Evolutionary conservation across 1,140 invertebrate species (phyloP).

Genomic region (Hesperophylax magnus): DNA sequence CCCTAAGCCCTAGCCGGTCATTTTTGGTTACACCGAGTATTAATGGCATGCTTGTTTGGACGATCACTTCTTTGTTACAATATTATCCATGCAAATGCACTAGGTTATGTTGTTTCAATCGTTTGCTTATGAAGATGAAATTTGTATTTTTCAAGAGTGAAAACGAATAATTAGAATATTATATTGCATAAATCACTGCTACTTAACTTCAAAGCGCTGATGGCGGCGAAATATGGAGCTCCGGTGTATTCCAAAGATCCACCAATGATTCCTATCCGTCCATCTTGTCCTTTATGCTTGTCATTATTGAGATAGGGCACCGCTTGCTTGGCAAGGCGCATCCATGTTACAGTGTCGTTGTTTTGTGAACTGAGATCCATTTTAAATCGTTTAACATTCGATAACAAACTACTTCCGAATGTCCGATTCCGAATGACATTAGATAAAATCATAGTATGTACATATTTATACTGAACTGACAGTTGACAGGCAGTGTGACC

Average conservation of each 20-base stretch:
- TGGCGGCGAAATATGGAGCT: constrained; percentile 96
- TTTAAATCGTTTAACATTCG: background rate
- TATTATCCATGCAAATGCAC: too few relatives aligned
- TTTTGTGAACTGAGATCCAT: constrained; percentile 21
- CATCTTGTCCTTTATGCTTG: constrained; percentile 90
- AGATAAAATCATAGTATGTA: constrained; percentile 18
- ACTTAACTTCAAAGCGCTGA: constrained; percentile 83
- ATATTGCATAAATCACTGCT: background rate
- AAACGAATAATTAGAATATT: background rate
- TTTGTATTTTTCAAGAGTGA: too few relatives aligned
- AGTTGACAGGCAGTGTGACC: constrained; percentile 1
- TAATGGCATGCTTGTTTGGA: too few relatives aligned
- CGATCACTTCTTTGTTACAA: too few relatives aligned
- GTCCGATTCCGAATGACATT: constrained; percentile 7
- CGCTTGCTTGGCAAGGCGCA: constrained; percentile 60
- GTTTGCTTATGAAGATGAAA: too few relatives aligned
- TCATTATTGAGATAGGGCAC: constrained; percentile 77
- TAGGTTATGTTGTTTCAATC: too few relatives aligned
- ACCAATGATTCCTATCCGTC: constrained; percentile 91
- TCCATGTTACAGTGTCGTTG: constrained; percentile 33
- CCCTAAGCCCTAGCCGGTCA: too few relatives aligned
- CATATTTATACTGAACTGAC: background rate
- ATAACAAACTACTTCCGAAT: background rate
- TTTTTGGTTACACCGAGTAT: too few relatives aligned
- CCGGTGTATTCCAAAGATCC: constrained; percentile 96